Evolutionary conservation across 2,888 invertebrate species (phyloP).

Genomic region (Pegoplata infirma): DNA sequence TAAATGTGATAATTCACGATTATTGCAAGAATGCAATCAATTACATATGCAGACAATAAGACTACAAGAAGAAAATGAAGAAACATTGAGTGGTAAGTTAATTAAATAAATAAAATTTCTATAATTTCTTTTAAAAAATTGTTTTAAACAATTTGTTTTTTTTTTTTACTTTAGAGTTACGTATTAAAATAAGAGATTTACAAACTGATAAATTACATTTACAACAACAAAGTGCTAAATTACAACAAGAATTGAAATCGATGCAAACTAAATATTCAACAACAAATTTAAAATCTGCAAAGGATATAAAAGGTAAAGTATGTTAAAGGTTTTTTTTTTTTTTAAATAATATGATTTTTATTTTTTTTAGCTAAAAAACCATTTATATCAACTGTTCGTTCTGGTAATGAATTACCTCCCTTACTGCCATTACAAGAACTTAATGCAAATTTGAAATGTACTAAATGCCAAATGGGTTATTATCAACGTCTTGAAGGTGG

Average conservation of each 20-base stretch:
- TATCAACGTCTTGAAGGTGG: slow-evolving; percentile 65
- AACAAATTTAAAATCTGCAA: slow-evolving; percentile 65
- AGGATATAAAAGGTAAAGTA: slow-evolving; percentile 64
- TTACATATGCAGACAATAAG: slow-evolving; percentile 84
- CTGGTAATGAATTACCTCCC: slow-evolving; percentile 71
- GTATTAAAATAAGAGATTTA: slow-evolving; percentile 79
- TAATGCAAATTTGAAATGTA: slow-evolving; percentile 68
- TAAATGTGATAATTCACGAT: slow-evolving; percentile 87
- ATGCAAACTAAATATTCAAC: slow-evolving; percentile 78
- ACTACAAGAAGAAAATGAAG: slow-evolving; percentile 83
- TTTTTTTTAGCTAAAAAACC: slow-evolving; percentile 73
- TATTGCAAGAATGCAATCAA: slow-evolving; percentile 87
- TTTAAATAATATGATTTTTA: neutral
- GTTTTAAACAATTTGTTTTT: slow-evolving; percentile 47
- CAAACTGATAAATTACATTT: slow-evolving; percentile 79
- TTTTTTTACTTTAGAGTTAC: slow-evolving; percentile 78
- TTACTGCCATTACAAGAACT: slow-evolving; percentile 54
- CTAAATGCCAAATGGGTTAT: slow-evolving; percentile 73
- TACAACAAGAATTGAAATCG: slow-evolving; percentile 78
- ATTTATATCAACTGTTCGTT: slow-evolving; percentile 76
- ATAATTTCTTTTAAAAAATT: neutral
- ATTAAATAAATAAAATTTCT: slow-evolving; percentile 2
- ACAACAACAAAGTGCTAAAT: slow-evolving; percentile 78
- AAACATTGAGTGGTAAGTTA: slow-evolving; percentile 79
- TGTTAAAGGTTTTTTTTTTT: slow-evolving; percentile 2